These are phyloP conservation scores for Illadopsis cleaveri DNA, from an alignment of 2,113 vertebrate species.

Conservation along the genomic window DNA sequence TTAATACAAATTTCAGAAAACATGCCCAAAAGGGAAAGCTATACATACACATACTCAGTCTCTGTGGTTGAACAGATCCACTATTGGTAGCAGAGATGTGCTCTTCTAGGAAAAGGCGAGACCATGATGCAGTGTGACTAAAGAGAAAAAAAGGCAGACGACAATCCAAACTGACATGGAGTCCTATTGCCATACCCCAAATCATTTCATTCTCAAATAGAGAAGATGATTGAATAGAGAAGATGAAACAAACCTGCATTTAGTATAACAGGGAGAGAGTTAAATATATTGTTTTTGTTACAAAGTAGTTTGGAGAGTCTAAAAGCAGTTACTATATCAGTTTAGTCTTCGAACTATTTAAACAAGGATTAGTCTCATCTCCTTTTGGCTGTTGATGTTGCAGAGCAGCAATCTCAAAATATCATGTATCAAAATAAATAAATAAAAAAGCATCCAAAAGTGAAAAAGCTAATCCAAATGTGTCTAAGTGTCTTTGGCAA, in stretches of 20 bases:
- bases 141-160: background rate
- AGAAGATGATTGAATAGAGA: background rate
- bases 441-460: background rate
- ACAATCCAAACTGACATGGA: background rate
- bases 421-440: background rate
- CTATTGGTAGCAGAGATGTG: background rate
- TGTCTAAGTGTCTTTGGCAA: background rate
- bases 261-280: background rate
- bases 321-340: background rate
- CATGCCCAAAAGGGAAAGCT: background rate
- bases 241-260: background rate
- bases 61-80: background rate
- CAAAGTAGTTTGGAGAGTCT: background rate
- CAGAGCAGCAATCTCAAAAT: background rate
- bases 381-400: background rate
- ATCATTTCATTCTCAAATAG: background rate
- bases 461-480: background rate
- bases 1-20: background rate
- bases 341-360: background rate
- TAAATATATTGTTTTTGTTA: background rate
- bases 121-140: background rate
- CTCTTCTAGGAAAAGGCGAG: background rate
- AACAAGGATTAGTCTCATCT: background rate
- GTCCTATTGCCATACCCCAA: background rate
- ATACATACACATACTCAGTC: fast-evolving